Base-by-base conservation (phyloP, 1,140 invertebrate genomes). In the Psilanteris sp. region DNA sequence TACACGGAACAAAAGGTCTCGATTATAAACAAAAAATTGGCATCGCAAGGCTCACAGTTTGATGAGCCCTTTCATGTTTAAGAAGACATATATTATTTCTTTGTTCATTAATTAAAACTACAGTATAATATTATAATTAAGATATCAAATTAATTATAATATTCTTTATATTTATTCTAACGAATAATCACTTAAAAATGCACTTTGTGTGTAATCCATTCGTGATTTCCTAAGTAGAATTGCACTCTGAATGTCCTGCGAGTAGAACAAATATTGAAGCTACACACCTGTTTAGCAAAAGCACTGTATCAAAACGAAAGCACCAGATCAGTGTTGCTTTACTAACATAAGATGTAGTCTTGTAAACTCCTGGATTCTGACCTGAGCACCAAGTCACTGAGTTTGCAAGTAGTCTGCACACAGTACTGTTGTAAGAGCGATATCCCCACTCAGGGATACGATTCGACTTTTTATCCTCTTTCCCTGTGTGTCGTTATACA, bases 351-450 rank as follows among this genome's bases (percentile, higher is more conserved):
- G 37, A 15, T 39, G 37, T 59, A 57, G 32, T 46, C 48, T 68
- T 44, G 64, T 37, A 48, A 67, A 57, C 55, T 66, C 54, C 36
- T 72, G 48, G 67, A 32, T 75, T 39, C 29, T 24, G 61, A 79
- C 72, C 72, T 73, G 72, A 59, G 59, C 71, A 50, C 50, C 24
- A 79, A 81, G 59, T 75, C 71, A 83, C 82, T 82, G 79, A 82
- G 82, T 79, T 79, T 70, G 41, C 31, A 43, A 77, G 61, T 54
- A 54, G 41, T 72, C 48, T 46, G 76, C 50, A n/a, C 39, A 43
- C 61, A 52, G 36, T 77, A 78, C 71, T 78, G 71, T 73, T 79
- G 71, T 71, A 79, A 67, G 9, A 75, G 71, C 52, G 37, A 80
- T 68, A 61, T 70, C 70, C 73, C 80, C 46, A 50, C 74, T 64